Base-by-base conservation (phyloP, 2,797 vertebrate genomes). In the Esox lucius region DNA sequence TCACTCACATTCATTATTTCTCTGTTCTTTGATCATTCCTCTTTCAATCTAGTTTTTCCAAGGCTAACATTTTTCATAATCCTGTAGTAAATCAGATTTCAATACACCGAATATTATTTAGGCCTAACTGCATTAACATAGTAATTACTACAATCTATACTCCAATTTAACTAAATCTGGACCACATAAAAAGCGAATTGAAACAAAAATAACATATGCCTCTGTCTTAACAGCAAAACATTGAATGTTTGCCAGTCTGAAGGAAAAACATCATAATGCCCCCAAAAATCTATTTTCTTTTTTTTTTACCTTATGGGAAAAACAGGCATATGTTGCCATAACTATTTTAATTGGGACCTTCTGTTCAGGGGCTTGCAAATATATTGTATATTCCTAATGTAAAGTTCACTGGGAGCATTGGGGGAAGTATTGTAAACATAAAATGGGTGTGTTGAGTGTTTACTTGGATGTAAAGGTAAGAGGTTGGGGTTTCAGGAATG, bases 291-390 rank as follows among this genome's bases (percentile, higher is more conserved):
- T 76, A 83, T 39, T 39, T 39, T 39, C 39, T 39, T 39, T 39
- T 70, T 78, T 79, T 53, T 68, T 75, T 69, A 70, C 70, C 84
- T 86, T 84, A 80, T 82, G 76, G 85, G 87, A 86, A 75, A 79
- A 76, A 71, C 80, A 79, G 78, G 83, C 89, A 93, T 90, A 92
- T 92, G 91, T 91, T 83, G 79, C 75, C 76, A 51, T 85, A 81
- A 85, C 77, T 71, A 80, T 73, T 90, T 86, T 90, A 79, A 90
- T 87, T 89, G 80, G 79, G 81, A 78, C 88, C 81, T 81, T 87
- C 84, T 87, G 86, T 77, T 82, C 35, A 46, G 70, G 77, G 81
- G 78, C 9, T 46, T 46, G 46, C 9, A 76, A 85, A 87, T 85
- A 79, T 71, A 59, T 83, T 81, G 85, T 82, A 77, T 86, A 79